Conservation (phyloP, 2,113 vertebrate species). For the Lasiurus cinereus region DNA sequence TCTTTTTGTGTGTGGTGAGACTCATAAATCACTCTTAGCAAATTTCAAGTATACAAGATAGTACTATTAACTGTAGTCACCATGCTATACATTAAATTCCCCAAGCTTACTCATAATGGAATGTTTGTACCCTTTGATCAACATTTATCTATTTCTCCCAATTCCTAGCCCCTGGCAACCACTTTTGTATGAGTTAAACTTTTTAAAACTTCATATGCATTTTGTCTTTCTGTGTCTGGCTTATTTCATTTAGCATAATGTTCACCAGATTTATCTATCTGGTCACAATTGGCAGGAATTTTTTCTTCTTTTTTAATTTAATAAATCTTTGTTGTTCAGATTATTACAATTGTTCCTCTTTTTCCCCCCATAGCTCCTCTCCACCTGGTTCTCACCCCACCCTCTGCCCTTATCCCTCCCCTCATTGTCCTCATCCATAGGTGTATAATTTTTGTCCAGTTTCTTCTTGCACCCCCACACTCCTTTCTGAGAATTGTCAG, state of each 20-base stretch:
- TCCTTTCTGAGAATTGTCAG: no score
- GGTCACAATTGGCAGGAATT: not conserved
- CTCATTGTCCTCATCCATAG: no score
- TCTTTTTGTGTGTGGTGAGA: not conserved
- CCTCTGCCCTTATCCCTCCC: no score
- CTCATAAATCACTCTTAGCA: not conserved
- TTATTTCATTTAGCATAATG: not conserved
- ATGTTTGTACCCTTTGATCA: not conserved
- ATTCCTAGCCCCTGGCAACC: not conserved
- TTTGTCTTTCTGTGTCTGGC: not conserved
- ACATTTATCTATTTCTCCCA: not conserved
- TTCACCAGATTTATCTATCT: not conserved
- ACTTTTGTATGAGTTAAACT: not conserved
- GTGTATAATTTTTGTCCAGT: no score
- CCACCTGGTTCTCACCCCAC: no score
- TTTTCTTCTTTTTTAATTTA: not conserved
- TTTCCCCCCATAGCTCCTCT: no score
- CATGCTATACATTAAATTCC: not conserved
- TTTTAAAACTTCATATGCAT: not conserved
- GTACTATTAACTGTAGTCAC: not conserved
- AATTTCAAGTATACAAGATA: not conserved
- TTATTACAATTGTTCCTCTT: no score
- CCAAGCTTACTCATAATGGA: not conserved
- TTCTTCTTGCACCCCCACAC: no score
- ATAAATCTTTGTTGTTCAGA: no score